Base-by-base conservation (phyloP, 2,888 invertebrate species). In the Melanophora roralis region DNA sequence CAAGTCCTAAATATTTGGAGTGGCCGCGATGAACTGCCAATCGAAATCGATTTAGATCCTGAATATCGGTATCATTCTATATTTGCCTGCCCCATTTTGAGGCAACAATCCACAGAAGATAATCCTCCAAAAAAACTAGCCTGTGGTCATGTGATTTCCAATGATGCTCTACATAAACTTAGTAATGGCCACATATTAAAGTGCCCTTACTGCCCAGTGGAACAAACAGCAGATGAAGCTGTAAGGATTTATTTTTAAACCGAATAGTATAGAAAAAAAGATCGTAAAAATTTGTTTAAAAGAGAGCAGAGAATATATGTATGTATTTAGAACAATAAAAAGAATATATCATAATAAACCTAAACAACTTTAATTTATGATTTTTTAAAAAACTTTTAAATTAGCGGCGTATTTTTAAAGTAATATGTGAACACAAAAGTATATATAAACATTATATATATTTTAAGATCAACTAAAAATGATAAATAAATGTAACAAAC, bases 171-270 rank as follows among this genome's bases (percentile, higher is more conserved):
- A 83, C 96, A 95, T 90, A 98, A 98, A 91, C 93, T 99, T 67
- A 96, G 97, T 82, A 95, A 94, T 89, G 96, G 96, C 59, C 96
- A 95, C 90, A 98, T 98, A 96, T 93, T 99, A 89, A 99, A 99
- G 91, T 99, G 99, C 88, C 99, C 99, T 0, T 99, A 99, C 91
- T 99, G 99, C 88, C 99, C 99, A 0, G 94, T 97, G 89, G 99
- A 99, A 90, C 98, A 98, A 89, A 95, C 95, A 84, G 96, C 97
- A 21, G 93, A 95, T 73, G 98, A 98, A 89, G 98, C 98, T 57
- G 93, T 95, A 88, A 94, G 96, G 89, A 96, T 99, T 88, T 96
- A 94, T 90, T 98, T 98, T 92, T 98, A 94, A 85, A 81, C 6
- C 3, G 27, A 43, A 43, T 40, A 7, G 6, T 5, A 27, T 27